Conservation (phyloP, 1,140 invertebrate genomes). For the Spodoptera litura region DNA sequence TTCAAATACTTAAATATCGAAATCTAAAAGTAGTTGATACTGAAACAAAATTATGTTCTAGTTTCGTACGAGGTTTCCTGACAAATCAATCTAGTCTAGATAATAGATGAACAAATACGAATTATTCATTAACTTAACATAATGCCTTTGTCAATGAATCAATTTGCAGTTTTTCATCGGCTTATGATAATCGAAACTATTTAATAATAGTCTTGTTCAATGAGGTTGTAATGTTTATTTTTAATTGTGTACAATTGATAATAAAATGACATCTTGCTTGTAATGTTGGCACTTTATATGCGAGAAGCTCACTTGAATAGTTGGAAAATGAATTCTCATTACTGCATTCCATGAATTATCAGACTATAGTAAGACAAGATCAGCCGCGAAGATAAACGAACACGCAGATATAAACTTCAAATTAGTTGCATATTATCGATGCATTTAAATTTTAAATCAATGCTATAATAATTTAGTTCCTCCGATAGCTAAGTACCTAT, state of each 20-base stretch:
- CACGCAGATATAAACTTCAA: background rate
- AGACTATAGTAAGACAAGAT: slow-evolving; percentile 9
- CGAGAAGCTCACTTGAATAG: background rate
- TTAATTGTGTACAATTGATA: background rate
- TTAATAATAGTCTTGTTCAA: background rate
- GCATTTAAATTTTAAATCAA: slow-evolving; percentile 18
- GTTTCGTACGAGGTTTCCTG: no score
- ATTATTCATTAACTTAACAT: background rate
- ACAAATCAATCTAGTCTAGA: no score
- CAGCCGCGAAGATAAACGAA: background rate
- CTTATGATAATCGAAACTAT: slow-evolving; percentile 1
- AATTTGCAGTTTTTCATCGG: slow-evolving; percentile 10
- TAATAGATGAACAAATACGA: background rate
- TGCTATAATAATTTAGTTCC: no score
- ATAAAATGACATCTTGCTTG: background rate
- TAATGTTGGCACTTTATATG: background rate
- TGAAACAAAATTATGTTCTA: no score
- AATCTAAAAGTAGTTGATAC: no score
- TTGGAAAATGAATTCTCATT: background rate
- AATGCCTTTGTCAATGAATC: background rate
- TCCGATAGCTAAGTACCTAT: background rate
- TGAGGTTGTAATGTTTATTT: slow-evolving; percentile 13
- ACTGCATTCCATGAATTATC: slow-evolving; percentile 16
- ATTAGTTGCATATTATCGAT: background rate
- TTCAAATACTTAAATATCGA: no score